phyloP scores from a whole-genome alignment of 2,797 vertebrate genomes.

The Squalus acanthias region DNA sequence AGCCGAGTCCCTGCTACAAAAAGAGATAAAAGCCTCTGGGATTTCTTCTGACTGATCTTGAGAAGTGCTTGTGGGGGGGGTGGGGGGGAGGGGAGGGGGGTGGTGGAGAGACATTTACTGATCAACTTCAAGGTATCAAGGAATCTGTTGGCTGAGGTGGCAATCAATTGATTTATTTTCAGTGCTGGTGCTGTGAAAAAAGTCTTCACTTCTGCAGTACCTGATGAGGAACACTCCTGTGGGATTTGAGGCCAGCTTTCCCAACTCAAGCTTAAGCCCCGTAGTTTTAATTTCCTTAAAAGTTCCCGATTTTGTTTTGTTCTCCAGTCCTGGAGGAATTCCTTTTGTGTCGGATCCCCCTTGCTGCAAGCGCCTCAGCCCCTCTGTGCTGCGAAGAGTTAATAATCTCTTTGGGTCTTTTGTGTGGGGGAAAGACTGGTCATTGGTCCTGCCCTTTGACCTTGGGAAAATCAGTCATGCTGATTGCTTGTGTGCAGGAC shows the following conservation, averaged over 20 bases:
- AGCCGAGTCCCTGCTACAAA: background rate
- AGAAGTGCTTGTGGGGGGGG: background rate
- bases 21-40: background rate
- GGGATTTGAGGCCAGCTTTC: background rate
- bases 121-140: background rate
- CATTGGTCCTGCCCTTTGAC: slow-evolving; percentile 66
- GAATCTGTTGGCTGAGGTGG: background rate
- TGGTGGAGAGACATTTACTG: background rate
- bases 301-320: background rate
- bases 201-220: background rate
- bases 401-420: slow-evolving; percentile 17
- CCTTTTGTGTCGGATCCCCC: background rate
- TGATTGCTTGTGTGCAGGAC: slow-evolving; percentile 58
- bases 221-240: background rate
- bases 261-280: background rate
- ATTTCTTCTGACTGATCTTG: background rate
- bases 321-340: background rate
- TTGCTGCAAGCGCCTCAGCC: slow-evolving; percentile 40
- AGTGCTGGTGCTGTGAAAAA: background rate
- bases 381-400: slow-evolving; percentile 27
- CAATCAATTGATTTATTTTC: background rate
- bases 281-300: background rate
- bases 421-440: slow-evolving; percentile 45
- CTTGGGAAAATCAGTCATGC: slow-evolving; percentile 72
- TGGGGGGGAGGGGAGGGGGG: background rate